A percentile compares a stretch with the other conserved stretches of the same genome.
These are phyloP conservation scores for Megalopta genalis DNA, from an alignment of 1,140 invertebrate species.

Conservation along the genomic window DNA sequence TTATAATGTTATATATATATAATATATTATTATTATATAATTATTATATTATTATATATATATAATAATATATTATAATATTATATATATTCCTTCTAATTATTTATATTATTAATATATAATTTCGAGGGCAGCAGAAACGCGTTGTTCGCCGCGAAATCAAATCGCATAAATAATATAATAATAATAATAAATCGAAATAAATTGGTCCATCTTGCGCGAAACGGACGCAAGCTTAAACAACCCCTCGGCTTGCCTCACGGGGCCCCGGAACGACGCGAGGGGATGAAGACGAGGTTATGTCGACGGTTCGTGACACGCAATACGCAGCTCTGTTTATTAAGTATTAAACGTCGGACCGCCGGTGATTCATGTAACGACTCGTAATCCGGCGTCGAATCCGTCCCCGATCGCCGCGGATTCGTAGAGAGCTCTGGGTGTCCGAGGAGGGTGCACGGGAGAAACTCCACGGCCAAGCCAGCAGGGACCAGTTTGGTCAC, in stretches of 20 bases:
- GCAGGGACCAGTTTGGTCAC: conserved; percentile 32
- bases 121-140: too few relatives aligned
- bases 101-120: too few relatives aligned
- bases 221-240: background rate
- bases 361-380: conserved; percentile 59
- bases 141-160: too few relatives aligned
- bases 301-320: conserved; percentile 60
- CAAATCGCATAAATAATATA: too few relatives aligned
- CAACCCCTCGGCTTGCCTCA: too few relatives aligned
- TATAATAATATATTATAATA: too few relatives aligned
- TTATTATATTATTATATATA: too few relatives aligned
- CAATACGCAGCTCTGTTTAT: conserved; percentile 59
- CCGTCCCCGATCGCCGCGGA: conserved; percentile 55
- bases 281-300: background rate
- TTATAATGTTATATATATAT: too few relatives aligned
- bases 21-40: too few relatives aligned
- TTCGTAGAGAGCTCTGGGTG: conserved; percentile 57
- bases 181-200: too few relatives aligned
- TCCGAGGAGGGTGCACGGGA: conserved; percentile 20
- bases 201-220: too few relatives aligned
- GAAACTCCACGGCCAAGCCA: conserved; percentile 18
- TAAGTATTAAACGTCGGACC: background rate
- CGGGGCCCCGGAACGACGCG: background rate
- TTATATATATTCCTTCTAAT: too few relatives aligned
- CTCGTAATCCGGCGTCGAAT: conserved; percentile 50